phyloP scores from a whole-genome alignment of 2,888 invertebrate genomes.

The Metacarcinus magister region DNA sequence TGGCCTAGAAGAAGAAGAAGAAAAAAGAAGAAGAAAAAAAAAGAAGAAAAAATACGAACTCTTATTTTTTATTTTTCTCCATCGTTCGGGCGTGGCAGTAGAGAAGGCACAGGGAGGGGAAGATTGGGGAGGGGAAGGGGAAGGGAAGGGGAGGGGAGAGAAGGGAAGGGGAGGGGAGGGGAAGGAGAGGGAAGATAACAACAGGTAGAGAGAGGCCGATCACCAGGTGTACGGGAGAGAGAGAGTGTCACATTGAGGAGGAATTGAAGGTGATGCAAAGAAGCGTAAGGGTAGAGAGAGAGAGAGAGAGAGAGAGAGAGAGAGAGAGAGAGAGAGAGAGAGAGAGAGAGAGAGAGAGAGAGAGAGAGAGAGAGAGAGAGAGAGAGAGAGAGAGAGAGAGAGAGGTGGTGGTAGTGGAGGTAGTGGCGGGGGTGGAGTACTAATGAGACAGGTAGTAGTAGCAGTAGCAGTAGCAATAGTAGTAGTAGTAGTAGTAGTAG shows the following conservation, averaged over 20 bases:
- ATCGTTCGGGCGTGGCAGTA: not conserved
- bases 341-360: no score
- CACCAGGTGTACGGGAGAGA: not conserved
- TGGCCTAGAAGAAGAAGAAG: not conserved
- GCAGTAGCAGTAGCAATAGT: not conserved
- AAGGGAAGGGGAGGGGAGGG: no score
- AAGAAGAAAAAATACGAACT: not conserved
- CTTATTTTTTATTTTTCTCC: not conserved
- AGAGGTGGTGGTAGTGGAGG: not conserved
- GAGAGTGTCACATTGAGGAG: not conserved
- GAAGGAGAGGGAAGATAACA: not conserved
- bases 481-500: no score
- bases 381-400: not conserved
- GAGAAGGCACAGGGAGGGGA: not conserved
- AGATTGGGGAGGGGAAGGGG: no score
- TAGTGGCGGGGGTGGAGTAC: not conserved
- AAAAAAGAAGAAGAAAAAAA: not conserved
- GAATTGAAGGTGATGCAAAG: not conserved
- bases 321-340: no score
- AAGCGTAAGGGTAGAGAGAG: not conserved
- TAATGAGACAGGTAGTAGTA: not conserved
- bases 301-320: no score
- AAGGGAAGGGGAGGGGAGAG: no score
- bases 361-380: no score
- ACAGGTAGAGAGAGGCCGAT: not conserved